phyloP scores from a whole-genome alignment of 2,888 invertebrate genomes.

The Panorpa germanica region DNA sequence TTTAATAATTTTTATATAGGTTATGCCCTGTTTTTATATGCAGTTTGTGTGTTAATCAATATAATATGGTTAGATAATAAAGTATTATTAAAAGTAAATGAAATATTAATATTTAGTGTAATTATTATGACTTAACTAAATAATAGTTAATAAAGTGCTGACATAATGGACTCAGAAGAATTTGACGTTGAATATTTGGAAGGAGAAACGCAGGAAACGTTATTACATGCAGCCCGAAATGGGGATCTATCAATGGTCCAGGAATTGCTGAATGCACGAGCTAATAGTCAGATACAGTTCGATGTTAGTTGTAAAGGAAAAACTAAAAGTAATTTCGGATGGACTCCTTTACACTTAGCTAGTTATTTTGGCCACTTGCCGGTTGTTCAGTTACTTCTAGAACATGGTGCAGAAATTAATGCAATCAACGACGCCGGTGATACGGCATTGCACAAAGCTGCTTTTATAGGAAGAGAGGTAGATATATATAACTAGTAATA shows the following conservation, averaged over 20 bases:
- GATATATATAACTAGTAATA: slow-evolving; percentile 10
- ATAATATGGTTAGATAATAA: too few relatives aligned
- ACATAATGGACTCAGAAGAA: too few relatives aligned
- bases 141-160: too few relatives aligned
- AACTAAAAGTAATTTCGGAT: slow-evolving; percentile 42
- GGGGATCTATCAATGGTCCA: slow-evolving; percentile 35
- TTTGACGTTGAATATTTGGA: too few relatives aligned
- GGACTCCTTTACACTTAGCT: slow-evolving; percentile 47
- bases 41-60: too few relatives aligned
- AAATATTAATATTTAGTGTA: too few relatives aligned
- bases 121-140: too few relatives aligned
- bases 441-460: slow-evolving; percentile 45
- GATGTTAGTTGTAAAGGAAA: slow-evolving; percentile 46
- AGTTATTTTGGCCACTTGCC: slow-evolving; percentile 45
- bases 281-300: slow-evolving; percentile 30
- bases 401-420: slow-evolving; percentile 36
- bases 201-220: slow-evolving; percentile 35
- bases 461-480: slow-evolving; percentile 48
- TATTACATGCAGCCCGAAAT: slow-evolving; percentile 39
- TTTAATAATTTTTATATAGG: too few relatives aligned
- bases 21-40: too few relatives aligned
- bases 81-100: too few relatives aligned
- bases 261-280: slow-evolving; percentile 29
- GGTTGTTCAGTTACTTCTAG: slow-evolving; percentile 33
- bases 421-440: slow-evolving; percentile 43